Base-by-base conservation (phyloP, 2,797 vertebrate genomes). In the Takifugu ocellatus region DNA sequence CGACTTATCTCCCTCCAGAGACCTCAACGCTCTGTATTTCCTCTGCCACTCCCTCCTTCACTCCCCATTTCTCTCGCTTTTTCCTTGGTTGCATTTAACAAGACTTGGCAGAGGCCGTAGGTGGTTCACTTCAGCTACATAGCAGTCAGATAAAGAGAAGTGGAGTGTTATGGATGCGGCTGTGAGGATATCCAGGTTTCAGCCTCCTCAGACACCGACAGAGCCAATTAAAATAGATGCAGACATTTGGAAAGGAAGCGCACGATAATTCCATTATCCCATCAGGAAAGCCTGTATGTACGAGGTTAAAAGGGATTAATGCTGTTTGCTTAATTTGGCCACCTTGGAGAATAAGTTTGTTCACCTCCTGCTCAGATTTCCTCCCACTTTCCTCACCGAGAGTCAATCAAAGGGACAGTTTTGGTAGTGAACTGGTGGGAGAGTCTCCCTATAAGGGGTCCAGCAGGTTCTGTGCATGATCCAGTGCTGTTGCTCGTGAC, bases 1-100 rank as follows among this genome's bases (percentile, higher is more conserved):
- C 62, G 69, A 76, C 70, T 74, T 66, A 81, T 82, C 77, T 64
- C 49, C 54, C 72, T 81, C 54, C 63, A 74, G 68, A 75, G 74
- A 81, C 66, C 65, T 75, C 63, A 16, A 25, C 46, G 44, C 70
- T 66, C 63, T 64, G 68, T 49, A 61, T 67, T 57, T 73, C 61
- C 58, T 72, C 56, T 53, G 55, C 46, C 56, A 63, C 64, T 0
- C 72, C 70, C 39, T 64, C 49, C 56, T 56, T 31, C 55, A 43
- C 62, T 77, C 62, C 48, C 70, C 51, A 14, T 49, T 49, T 44
- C 53, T 60, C 42, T 49, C 49, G 45, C 51, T 36, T 52, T 52
- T 54, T 74, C 42, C 42, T 44, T 71, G 36, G 60, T 54, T 74
- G 16, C 24, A 15, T 61, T 63, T 59, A 66, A 65, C 49, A 66